phyloP scores from a whole-genome alignment of 2,113 vertebrate genomes.

The Gulo gulo region DNA sequence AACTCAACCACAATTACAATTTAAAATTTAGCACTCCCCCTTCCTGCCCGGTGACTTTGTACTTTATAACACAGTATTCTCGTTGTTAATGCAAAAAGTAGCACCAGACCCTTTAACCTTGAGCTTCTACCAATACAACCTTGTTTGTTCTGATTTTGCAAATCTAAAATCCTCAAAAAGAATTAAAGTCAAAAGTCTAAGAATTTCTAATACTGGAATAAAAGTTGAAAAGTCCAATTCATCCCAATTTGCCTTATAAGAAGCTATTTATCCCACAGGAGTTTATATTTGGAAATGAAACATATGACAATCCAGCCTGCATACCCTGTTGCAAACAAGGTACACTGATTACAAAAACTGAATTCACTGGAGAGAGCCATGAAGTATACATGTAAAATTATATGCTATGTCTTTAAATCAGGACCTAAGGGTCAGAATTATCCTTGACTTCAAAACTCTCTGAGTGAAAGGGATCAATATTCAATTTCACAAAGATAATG shows the following conservation, averaged over 20 bases:
- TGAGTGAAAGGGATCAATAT: constrained; percentile 71
- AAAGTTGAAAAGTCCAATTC: background rate
- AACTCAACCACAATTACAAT: background rate
- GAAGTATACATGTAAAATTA: constrained; percentile 14
- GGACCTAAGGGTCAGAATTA: background rate
- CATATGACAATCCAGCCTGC: background rate
- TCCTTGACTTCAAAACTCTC: constrained; percentile 43
- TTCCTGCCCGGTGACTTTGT: background rate
- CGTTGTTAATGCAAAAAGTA: background rate
- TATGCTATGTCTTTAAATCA: constrained; percentile 20
- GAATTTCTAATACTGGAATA: background rate
- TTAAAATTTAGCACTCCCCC: background rate
- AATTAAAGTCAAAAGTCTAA: background rate
- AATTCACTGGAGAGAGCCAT: background rate
- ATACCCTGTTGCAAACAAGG: background rate
- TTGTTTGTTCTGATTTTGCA: background rate
- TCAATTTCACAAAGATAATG: constrained; percentile 70
- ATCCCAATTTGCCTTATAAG: background rate
- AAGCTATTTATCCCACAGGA: background rate
- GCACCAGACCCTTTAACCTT: background rate
- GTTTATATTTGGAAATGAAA: background rate
- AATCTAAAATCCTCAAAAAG: background rate
- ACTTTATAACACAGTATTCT: background rate
- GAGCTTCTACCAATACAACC: rapidly evolving
- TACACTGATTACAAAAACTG: constrained; percentile 9